Percentiles rank a stretch among this genome's conserved stretches.
phyloP scores from a whole-genome alignment of 2,888 invertebrate species.

The Chrysolina oricalcia region DNA sequence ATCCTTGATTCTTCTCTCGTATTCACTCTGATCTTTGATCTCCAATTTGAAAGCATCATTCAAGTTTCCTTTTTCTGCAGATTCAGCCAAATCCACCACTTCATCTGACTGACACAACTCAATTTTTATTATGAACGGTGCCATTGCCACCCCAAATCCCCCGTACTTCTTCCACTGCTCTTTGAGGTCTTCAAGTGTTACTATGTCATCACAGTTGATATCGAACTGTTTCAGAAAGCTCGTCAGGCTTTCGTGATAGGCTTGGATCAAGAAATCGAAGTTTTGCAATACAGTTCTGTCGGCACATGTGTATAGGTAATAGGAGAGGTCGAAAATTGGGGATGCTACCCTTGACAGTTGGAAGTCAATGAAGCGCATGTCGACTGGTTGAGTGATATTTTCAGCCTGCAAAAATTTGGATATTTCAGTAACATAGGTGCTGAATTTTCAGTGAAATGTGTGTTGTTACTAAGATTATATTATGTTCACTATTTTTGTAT shows the following conservation, averaged over 20 bases:
- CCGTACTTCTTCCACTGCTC: slow-evolving; percentile 59
- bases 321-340: slow-evolving; percentile 60
- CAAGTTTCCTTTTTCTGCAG: slow-evolving; percentile 46
- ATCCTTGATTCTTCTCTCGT: slow-evolving; percentile 34
- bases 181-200: slow-evolving; percentile 54
- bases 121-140: slow-evolving; percentile 55
- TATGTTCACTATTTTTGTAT: too few species aligned
- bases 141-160: slow-evolving; percentile 55
- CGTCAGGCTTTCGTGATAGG: slow-evolving; percentile 56
- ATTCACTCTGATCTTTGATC: slow-evolving; percentile 49
- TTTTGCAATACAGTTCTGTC: slow-evolving; percentile 55
- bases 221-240: slow-evolving; percentile 56
- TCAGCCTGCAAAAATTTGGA: slow-evolving; percentile 51
- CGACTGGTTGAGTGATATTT: slow-evolving; percentile 52
- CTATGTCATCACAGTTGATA: slow-evolving; percentile 49
- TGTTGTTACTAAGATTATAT: too few species aligned
- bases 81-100: slow-evolving; percentile 53
- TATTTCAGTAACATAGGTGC: too few species aligned
- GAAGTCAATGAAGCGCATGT: slow-evolving; percentile 61
- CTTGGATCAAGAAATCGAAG: slow-evolving; percentile 57
- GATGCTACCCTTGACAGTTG: slow-evolving; percentile 58
- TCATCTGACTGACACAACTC: slow-evolving; percentile 54
- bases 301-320: slow-evolving; percentile 59
- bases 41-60: slow-evolving; percentile 36
- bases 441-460: too few species aligned